Evolutionary conservation across 1,140 invertebrate genomes (phyloP).

Genomic region (Drosophila lacertosa): DNA sequence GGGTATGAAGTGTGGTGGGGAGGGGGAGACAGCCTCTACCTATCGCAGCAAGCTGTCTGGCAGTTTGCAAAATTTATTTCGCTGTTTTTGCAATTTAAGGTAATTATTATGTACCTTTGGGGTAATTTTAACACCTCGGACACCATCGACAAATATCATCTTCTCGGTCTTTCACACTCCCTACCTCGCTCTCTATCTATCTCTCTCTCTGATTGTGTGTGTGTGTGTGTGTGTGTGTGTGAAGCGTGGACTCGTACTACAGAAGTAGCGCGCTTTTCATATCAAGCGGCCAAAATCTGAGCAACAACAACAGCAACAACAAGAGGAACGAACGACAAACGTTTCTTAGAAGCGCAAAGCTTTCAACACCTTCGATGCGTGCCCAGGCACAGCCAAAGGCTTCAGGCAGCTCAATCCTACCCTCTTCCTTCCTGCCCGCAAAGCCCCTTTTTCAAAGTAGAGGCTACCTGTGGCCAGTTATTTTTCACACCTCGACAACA

Average conservation of each 20-base stretch:
- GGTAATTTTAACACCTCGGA: conserved; percentile 84
- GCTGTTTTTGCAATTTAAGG: conserved; percentile 84
- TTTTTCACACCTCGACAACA: conserved; percentile 84
- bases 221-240: no score
- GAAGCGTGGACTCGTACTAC: conserved; percentile 21
- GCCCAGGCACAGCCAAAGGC: conserved; percentile 54
- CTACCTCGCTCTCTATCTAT: conserved; percentile 84
- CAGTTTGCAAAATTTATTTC: conserved; percentile 76
- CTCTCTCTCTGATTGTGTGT: conserved; percentile 48
- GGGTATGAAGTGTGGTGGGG: neutral
- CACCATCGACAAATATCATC: conserved; percentile 84
- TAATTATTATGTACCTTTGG: conserved; percentile 84
- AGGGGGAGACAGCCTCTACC: neutral
- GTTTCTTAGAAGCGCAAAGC: conserved; percentile 80
- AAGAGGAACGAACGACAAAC: conserved; percentile 53
- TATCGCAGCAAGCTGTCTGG: conserved; percentile 38
- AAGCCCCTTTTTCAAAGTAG: neutral
- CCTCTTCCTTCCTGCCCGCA: neutral
- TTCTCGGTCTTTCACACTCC: no score
- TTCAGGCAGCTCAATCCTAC: conserved; percentile 8
- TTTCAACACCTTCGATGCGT: conserved; percentile 81
- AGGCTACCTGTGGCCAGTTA: conserved; percentile 63
- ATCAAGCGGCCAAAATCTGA: conserved; percentile 71
- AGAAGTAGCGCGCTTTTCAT: conserved; percentile 51
- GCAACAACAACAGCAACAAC: conserved; percentile 41